phyloP scores from a whole-genome alignment of 2,888 invertebrate genomes.

The Zeuzera pyrina region DNA sequence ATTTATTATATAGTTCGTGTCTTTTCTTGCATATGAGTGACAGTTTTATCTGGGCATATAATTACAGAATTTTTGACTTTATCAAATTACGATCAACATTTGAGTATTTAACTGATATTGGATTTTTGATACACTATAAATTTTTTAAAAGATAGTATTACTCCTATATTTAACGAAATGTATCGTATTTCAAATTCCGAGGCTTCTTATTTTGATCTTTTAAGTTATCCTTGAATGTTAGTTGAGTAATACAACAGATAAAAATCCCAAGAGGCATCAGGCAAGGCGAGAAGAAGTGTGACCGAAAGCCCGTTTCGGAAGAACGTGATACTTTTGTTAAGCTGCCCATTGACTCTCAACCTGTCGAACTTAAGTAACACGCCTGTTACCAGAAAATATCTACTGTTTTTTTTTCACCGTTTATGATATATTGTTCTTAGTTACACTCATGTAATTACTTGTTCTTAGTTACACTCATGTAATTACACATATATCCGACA shows the following conservation, averaged over 20 bases:
- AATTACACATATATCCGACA: too few relatives aligned
- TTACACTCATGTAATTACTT: neutral
- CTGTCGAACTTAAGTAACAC: conserved; percentile 13
- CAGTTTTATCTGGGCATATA: too few relatives aligned
- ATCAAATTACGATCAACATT: too few relatives aligned
- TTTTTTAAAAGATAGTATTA: too few relatives aligned
- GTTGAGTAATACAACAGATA: conserved; percentile 8
- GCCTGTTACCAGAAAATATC: neutral
- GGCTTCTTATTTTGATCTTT: conserved; percentile 4
- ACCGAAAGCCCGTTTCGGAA: conserved; percentile 39
- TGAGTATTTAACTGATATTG: too few relatives aligned
- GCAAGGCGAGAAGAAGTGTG: conserved; percentile 33
- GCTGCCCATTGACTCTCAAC: conserved; percentile 24
- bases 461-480: too few relatives aligned
- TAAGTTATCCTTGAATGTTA: conserved; percentile 13
- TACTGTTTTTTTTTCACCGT: neutral
- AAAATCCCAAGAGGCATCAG: conserved; percentile 23
- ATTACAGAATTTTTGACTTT: too few relatives aligned
- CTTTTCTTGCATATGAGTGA: too few relatives aligned
- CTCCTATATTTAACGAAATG: too few relatives aligned
- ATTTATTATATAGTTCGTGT: too few relatives aligned
- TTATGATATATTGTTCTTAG: neutral
- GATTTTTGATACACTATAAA: too few relatives aligned
- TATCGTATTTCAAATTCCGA: too few relatives aligned
- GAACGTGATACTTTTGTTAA: conserved; percentile 48